Base-by-base conservation (phyloP, 1,140 invertebrate species). In the Ostrea edulis region DNA sequence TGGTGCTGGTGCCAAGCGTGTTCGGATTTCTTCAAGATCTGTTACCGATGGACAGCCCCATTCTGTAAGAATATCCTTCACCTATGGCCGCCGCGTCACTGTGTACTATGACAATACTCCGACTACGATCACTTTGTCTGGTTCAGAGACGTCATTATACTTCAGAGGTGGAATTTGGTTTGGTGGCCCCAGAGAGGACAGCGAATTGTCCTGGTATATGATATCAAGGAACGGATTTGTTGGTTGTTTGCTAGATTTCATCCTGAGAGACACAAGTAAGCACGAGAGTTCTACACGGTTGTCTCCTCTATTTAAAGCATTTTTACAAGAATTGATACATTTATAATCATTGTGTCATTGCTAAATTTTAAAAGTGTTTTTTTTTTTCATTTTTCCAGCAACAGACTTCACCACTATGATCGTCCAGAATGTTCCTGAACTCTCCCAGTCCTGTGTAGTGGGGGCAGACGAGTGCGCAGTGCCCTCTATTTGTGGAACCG, bases 241-340 rank as follows among this genome's bases (percentile, higher is more conserved):
- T 8, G 94, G 94, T 0, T 94, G 94, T 68, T 82, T 94, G 0
- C 85, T 89, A 81, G 92, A 93, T 83, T 65, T 93, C 22, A 62
- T 85, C 77, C 86, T 93, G n/a, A 35, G 65, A 83, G 9, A 85
- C 44, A 85, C 81, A 0, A 55, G 88, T 92, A 51, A 83, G 52
- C 52, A 51, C 35, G 7, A 20, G 14, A 22, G 12, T 9, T 20
- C 11, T 29, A 20, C 68, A 25, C 12, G 12, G 25, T 20, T 25
- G 9, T 77, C n/a, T 9, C 22, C 11, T 77, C 20, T 0, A 29
- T 77, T 11, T 22, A 12, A n/a, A n/a, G 68, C 12, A n/a, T n/a
- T 44, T 44, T 44, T 44, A 5, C 35, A 44, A 44, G 35, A 44
- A 44, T 44, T 44, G 35, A 29, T 81, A 9, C 17, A 25, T 35